These are phyloP conservation scores for Ophioninae sp. DNA, from an alignment of 2,888 invertebrate species.

Conservation along the genomic window DNA sequence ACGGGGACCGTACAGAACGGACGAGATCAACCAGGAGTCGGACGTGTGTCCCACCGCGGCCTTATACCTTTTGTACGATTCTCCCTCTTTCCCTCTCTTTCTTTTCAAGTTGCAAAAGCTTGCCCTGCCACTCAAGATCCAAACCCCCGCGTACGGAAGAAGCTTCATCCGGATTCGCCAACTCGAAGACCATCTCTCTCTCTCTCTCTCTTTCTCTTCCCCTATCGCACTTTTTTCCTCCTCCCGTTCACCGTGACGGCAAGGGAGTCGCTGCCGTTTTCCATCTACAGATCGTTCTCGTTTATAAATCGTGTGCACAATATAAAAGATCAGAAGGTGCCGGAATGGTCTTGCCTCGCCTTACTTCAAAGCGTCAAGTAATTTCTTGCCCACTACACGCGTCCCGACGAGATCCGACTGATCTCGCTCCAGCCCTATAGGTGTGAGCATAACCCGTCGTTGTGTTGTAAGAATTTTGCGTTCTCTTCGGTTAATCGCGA, in stretches of 20 bases:
- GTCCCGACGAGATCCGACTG: slow-evolving; percentile 30
- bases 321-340: slow-evolving; percentile 58
- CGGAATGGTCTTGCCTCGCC: slow-evolving; percentile 61
- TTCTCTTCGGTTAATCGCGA: slow-evolving; percentile 22
- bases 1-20: slow-evolving; percentile 68
- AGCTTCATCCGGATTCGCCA: slow-evolving; percentile 60
- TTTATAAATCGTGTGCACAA: slow-evolving; percentile 10
- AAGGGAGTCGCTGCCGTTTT: slow-evolving; percentile 45
- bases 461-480: not conserved
- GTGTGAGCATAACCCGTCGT: slow-evolving; percentile 34
- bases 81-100: slow-evolving; percentile 45
- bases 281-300: slow-evolving; percentile 60
- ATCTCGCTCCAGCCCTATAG: slow-evolving; percentile 32
- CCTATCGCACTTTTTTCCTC: slow-evolving; percentile 16
- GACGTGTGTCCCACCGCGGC: slow-evolving; percentile 64
- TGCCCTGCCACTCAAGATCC: slow-evolving; percentile 47
- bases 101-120: slow-evolving; percentile 47
- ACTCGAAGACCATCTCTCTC: slow-evolving; percentile 30
- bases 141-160: slow-evolving; percentile 57
- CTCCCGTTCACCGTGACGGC: slow-evolving; percentile 33
- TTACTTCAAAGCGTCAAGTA: slow-evolving; percentile 64
- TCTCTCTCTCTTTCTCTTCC: slow-evolving; percentile 14
- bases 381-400: slow-evolving; percentile 56
- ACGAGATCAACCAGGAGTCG: slow-evolving; percentile 69
- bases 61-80: slow-evolving; percentile 60